phyloP scores from a whole-genome alignment of 2,888 invertebrate genomes.

The Tineola bisselliella region DNA sequence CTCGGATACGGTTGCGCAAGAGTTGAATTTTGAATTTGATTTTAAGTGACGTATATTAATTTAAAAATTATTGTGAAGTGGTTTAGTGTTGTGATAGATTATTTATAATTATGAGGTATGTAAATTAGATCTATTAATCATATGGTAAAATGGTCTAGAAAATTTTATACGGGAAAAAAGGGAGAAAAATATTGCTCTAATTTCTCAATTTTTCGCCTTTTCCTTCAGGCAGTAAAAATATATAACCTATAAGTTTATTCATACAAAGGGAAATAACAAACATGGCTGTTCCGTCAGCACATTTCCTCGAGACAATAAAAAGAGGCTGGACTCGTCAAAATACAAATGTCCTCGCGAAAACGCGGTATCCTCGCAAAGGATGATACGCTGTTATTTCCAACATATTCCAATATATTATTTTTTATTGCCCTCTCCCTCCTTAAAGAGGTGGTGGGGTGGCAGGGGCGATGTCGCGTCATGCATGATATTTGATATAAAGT shows the following conservation, averaged over 20 bases:
- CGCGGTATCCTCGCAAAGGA: conserved; percentile 52
- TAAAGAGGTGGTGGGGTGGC: conserved; percentile 17
- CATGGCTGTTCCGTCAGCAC: conserved; percentile 41
- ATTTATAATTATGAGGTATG: background rate
- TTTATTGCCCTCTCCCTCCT: conserved; percentile 56
- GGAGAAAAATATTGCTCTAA: background rate
- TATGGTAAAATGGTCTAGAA: background rate
- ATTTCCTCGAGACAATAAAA: conserved; percentile 55
- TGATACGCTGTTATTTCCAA: conserved; percentile 69
- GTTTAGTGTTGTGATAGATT: background rate
- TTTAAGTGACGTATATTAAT: background rate
- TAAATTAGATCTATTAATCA: background rate
- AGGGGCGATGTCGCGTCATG: conserved; percentile 52
- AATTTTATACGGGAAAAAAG: background rate
- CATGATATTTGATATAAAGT: conserved; percentile 69
- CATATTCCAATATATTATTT: conserved; percentile 71
- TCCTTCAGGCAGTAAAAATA: conserved; percentile 1
- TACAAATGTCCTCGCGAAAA: conserved; percentile 42
- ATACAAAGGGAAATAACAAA: conserved; percentile 33
- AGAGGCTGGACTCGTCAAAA: conserved; percentile 56
- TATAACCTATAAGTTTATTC: conserved; percentile 12
- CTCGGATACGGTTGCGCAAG: conserved; percentile 35
- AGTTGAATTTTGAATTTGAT: background rate
- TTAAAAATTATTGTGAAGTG: background rate
- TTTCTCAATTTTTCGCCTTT: background rate